phyloP scores from a whole-genome alignment of 2,888 invertebrate species.

The Leistus spinibarbis region DNA sequence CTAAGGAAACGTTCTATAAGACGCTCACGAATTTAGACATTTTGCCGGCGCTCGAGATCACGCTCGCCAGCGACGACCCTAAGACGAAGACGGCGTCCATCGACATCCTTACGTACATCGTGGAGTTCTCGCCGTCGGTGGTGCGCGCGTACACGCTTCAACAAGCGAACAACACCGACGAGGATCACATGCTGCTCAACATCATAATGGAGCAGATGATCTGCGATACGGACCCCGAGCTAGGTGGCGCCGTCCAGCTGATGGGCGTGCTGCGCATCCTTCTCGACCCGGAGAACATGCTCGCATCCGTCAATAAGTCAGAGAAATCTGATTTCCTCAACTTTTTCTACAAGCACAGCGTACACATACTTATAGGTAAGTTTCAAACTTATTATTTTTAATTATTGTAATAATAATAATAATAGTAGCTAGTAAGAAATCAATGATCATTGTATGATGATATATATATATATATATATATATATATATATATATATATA shows the following conservation, averaged over 20 bases:
- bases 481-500: too few species aligned
- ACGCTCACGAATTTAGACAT: conserved; percentile 88
- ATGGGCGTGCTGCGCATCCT: conserved; percentile 92
- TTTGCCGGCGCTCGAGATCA: conserved; percentile 87
- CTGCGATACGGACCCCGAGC: conserved; percentile 93
- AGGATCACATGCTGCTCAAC: conserved; percentile 94
- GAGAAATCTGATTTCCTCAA: conserved; percentile 98
- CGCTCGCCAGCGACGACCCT: conserved; percentile 88
- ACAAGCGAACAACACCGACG: conserved; percentile 87
- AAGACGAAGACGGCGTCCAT: conserved; percentile 96
- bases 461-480: too few species aligned
- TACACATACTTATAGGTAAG: conserved; percentile 91
- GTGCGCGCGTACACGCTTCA: conserved; percentile 96
- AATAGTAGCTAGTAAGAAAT: too few species aligned
- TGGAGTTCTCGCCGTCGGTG: conserved; percentile 97
- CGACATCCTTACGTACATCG: conserved; percentile 97
- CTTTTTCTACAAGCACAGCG: conserved; percentile 98
- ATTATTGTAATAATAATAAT: too few species aligned
- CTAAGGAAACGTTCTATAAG: conserved; percentile 97
- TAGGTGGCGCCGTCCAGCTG: conserved; percentile 96
- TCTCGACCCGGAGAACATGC: conserved; percentile 98
- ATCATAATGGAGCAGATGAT: conserved; percentile 99
- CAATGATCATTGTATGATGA: too few species aligned
- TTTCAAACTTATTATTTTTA: conserved; percentile 41
- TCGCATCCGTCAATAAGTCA: conserved; percentile 89